phyloP scores from a whole-genome alignment of 2,888 invertebrate genomes.

The Molorchus minor region DNA sequence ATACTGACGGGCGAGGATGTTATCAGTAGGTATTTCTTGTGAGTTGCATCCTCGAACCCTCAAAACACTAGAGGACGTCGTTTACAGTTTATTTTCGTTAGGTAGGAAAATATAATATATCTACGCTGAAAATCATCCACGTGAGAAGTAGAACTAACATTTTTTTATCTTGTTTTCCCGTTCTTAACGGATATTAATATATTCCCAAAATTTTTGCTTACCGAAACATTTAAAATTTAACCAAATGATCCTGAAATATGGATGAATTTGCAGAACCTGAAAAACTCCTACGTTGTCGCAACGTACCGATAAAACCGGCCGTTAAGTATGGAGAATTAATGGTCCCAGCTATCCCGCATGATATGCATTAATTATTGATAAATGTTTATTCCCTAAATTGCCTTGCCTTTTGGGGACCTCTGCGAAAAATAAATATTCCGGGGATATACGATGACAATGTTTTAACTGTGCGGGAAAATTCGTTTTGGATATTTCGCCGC shows the following conservation, averaged over 20 bases:
- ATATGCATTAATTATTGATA: neutral
- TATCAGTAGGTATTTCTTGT: too few relatives aligned
- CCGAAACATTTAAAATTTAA: neutral
- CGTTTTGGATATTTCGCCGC: neutral
- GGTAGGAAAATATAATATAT: too few relatives aligned
- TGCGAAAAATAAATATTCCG: neutral
- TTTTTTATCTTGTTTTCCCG: too few relatives aligned
- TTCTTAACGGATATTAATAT: too few relatives aligned
- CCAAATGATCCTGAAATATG: neutral
- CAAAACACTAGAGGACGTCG: too few relatives aligned
- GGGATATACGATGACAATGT: constrained; percentile 1
- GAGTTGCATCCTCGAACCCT: too few relatives aligned
- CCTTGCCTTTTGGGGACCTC: neutral
- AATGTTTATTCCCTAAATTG: neutral
- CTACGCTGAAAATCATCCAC: too few relatives aligned
- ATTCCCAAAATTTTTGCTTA: too few relatives aligned
- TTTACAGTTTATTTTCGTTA: too few relatives aligned
- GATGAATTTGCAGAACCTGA: neutral
- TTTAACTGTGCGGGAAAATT: neutral
- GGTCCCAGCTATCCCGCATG: neutral
- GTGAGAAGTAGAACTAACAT: too few relatives aligned
- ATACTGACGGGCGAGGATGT: too few relatives aligned
- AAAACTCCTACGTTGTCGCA: neutral
- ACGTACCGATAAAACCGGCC: neutral
- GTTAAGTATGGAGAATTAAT: neutral